These are phyloP conservation scores for Drosophila mauritiana DNA, from an alignment of 1,140 invertebrate genomes.

Conservation along the genomic window DNA sequence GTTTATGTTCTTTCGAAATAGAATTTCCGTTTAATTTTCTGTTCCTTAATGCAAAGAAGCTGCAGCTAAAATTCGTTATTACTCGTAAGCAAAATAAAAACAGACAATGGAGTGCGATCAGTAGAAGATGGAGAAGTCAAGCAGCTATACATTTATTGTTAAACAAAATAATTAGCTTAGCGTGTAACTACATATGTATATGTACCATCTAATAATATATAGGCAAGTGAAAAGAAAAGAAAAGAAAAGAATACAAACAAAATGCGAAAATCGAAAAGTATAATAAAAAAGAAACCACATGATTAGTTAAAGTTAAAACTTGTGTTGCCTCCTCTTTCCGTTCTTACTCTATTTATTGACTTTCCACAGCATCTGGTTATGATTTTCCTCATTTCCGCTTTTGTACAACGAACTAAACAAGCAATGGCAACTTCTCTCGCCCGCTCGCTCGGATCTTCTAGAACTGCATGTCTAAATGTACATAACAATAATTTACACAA, in stretches of 20 bases:
- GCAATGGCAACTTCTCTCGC: slow-evolving; percentile 27
- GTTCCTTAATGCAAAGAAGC: slow-evolving; percentile 78
- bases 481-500: slow-evolving; percentile 80
- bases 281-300: slow-evolving; percentile 68
- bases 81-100: slow-evolving; percentile 43
- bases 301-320: slow-evolving; percentile 70
- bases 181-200: slow-evolving; percentile 79
- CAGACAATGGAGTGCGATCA: slow-evolving; percentile 24
- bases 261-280: slow-evolving; percentile 57
- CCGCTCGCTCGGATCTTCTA: slow-evolving; percentile 36
- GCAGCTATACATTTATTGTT: slow-evolving; percentile 80
- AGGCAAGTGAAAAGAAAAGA: slow-evolving; percentile 64
- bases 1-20: slow-evolving; percentile 72
- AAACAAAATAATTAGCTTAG: slow-evolving; percentile 80
- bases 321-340: slow-evolving; percentile 52
- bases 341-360: slow-evolving; percentile 18
- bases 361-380: slow-evolving; percentile 19
- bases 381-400: slow-evolving; percentile 28
- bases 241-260: slow-evolving; percentile 25
- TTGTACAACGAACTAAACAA: slow-evolving; percentile 54
- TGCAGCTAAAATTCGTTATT: slow-evolving; percentile 69
- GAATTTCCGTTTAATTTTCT: slow-evolving; percentile 76
- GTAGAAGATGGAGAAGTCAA: slow-evolving; percentile 42
- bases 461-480: slow-evolving; percentile 79
- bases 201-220: slow-evolving; percentile 75